A percentile compares a stretch with the other conserved stretches of the same genome.
These are phyloP conservation scores for Patella vulgata DNA, from an alignment of 1,140 invertebrate genomes.

Conservation along the genomic window DNA sequence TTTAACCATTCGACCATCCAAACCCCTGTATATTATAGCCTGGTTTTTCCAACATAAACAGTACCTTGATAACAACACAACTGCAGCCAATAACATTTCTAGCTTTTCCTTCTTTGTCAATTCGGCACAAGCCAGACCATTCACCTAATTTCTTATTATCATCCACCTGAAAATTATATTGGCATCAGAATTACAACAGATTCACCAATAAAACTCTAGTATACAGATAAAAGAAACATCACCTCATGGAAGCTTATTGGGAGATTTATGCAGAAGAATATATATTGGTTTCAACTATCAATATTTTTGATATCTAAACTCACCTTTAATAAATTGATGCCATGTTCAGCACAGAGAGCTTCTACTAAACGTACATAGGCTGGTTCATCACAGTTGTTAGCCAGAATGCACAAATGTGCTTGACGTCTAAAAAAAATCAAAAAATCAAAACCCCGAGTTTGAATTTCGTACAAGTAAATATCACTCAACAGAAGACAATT, in stretches of 20 bases:
- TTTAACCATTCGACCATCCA: no score
- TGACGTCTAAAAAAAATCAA: slow-evolving; percentile 73
- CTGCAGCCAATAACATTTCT: slow-evolving; percentile 99
- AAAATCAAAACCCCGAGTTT: no score
- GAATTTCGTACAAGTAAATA: no score
- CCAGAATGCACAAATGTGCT: slow-evolving; percentile 94
- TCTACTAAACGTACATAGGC: slow-evolving; percentile 98
- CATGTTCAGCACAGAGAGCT: slow-evolving; percentile 97
- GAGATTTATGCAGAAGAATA: no score
- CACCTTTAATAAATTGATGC: slow-evolving; percentile 92
- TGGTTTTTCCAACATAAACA: not conserved
- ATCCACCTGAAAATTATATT: slow-evolving; percentile 75
- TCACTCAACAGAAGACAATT: not conserved
- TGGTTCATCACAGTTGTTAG: slow-evolving; percentile 98
- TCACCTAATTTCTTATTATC: slow-evolving; percentile 99
- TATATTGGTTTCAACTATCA: no score
- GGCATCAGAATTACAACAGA: no score
- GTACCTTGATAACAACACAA: slow-evolving; percentile 87
- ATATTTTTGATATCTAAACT: slow-evolving; percentile 21
- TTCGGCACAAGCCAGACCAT: slow-evolving; percentile 99
- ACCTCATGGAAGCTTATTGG: no score
- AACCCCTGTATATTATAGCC: no score
- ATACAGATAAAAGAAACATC: no score
- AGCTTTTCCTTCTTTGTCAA: slow-evolving; percentile 98
- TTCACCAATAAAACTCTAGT: no score